Evolutionary conservation across 2,888 invertebrate species (phyloP).

Genomic region (Drosophila paracracens): DNA sequence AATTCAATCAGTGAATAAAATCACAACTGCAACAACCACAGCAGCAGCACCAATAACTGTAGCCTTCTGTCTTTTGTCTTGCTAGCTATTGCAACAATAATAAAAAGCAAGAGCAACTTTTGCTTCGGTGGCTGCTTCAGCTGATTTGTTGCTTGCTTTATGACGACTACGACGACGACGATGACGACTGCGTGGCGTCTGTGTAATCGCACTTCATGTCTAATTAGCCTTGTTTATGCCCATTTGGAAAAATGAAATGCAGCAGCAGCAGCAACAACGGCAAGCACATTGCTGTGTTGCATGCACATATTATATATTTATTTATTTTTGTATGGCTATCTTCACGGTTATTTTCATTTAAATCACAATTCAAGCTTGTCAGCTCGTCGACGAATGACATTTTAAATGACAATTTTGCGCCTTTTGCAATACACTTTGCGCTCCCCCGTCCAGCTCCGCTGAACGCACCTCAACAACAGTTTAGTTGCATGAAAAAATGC

Average conservation of each 20-base stretch:
- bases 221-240: slow-evolving; percentile 83
- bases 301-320: slow-evolving; percentile 44
- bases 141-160: slow-evolving; percentile 60
- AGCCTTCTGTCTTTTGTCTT: slow-evolving; percentile 31
- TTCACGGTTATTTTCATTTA: slow-evolving; percentile 81
- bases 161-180: slow-evolving; percentile 44
- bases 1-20: slow-evolving; percentile 73
- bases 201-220: slow-evolving; percentile 81
- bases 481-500: slow-evolving; percentile 24
- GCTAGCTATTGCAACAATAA: slow-evolving; percentile 8
- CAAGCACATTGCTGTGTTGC: slow-evolving; percentile 42
- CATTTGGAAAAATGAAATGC: slow-evolving; percentile 70
- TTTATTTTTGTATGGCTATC: slow-evolving; percentile 74
- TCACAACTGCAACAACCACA: slow-evolving; percentile 43
- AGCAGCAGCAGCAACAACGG: slow-evolving; percentile 32
- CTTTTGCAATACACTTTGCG: slow-evolving; percentile 49
- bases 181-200: slow-evolving; percentile 68
- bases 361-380: slow-evolving; percentile 70
- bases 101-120: slow-evolving; percentile 24
- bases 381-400: slow-evolving; percentile 64
- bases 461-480: slow-evolving; percentile 8
- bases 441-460: neutral
- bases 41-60: slow-evolving; percentile 13
- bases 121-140: slow-evolving; percentile 35
- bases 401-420: slow-evolving; percentile 81